A percentile compares a stretch with the other conserved stretches of the same genome.
phyloP scores from a whole-genome alignment of 2,888 invertebrate species.

The Deilephila elpenor region DNA sequence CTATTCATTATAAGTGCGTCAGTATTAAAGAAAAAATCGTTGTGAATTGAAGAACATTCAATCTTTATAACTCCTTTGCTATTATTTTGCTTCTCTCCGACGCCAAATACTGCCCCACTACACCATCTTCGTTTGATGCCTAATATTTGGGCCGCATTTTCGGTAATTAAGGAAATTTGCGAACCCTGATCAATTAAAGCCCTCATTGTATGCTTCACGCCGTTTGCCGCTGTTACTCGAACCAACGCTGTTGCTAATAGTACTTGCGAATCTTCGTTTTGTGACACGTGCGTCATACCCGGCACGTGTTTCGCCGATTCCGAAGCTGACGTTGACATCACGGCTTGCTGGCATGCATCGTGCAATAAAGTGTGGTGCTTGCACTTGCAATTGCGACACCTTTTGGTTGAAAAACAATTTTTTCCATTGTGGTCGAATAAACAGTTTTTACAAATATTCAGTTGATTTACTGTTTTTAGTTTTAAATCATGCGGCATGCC shows the following conservation, averaged over 20 bases:
- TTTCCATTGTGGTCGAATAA: neutral
- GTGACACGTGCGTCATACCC: neutral
- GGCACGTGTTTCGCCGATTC: neutral
- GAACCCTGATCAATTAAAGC: no score
- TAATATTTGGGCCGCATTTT: neutral
- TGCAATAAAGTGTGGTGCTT: no score
- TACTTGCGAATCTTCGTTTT: neutral
- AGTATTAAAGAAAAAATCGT: neutral
- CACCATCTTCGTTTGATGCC: neutral
- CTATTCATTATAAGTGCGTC: neutral
- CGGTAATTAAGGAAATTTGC: neutral
- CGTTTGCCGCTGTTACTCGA: neutral
- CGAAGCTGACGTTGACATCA: neutral
- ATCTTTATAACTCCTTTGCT: neutral
- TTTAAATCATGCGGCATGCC: no score
- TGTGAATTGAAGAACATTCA: neutral
- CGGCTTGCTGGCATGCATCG: no score
- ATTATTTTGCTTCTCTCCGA: constrained; percentile 3
- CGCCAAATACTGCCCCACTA: neutral
- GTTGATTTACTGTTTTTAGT: no score
- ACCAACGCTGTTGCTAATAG: constrained; percentile 1
- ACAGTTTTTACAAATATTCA: no score
- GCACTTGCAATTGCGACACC: neutral
- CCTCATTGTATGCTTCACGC: no score
- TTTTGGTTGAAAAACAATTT: neutral